These are phyloP conservation scores for Autographa gamma DNA, from an alignment of 2,888 invertebrate species.

Conservation along the genomic window DNA sequence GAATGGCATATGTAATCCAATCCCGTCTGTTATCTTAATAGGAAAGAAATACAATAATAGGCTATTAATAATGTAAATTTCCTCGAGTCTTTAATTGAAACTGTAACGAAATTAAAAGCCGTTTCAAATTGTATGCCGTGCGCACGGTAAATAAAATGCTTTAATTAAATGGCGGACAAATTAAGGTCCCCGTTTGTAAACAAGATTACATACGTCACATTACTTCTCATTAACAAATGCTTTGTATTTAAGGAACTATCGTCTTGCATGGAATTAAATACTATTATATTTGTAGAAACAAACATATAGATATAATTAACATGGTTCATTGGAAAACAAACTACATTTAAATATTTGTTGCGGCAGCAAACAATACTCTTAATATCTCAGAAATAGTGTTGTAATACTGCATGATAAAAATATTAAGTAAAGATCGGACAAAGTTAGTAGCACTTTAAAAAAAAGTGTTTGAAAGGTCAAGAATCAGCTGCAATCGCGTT, in stretches of 20 bases:
- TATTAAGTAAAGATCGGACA: too few relatives aligned
- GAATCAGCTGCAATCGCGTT: too few relatives aligned
- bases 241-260: background rate
- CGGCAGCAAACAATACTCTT: too few relatives aligned
- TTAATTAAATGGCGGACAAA: constrained; percentile 27
- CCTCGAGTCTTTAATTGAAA: constrained; percentile 40
- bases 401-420: too few relatives aligned
- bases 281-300: too few relatives aligned
- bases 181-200: constrained; percentile 12
- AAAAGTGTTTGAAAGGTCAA: too few relatives aligned
- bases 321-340: too few relatives aligned
- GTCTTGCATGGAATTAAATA: background rate
- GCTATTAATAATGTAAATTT: constrained; percentile 47
- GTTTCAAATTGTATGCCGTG: constrained; percentile 16
- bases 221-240: background rate
- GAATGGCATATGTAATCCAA: background rate
- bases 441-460: too few relatives aligned
- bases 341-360: too few relatives aligned
- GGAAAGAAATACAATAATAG: constrained; percentile 30
- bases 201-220: background rate
- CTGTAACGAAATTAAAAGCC: constrained; percentile 32
- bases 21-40: constrained; percentile 17
- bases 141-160: constrained; percentile 38
- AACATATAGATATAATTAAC: too few relatives aligned
- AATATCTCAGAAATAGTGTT: too few relatives aligned